A percentile compares a stretch with the other conserved stretches of the same genome.
Conservation (phyloP, 2,888 invertebrate genomes). For the Neoascia interrupta region DNA sequence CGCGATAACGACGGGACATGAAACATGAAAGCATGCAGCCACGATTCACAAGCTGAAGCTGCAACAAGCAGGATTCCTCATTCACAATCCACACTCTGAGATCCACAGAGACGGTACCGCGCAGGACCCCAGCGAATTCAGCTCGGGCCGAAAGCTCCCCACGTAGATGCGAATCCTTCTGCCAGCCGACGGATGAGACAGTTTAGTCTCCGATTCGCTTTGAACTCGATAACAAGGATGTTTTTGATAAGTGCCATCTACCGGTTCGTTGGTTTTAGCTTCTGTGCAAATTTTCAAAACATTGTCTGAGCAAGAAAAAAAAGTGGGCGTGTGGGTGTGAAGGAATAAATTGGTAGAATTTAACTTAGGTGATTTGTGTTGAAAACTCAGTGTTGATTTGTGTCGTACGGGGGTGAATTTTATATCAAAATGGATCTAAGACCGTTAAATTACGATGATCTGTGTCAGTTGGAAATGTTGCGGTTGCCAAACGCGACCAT, state of each 20-base stretch:
- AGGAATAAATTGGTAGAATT: neutral
- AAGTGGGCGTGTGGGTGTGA: slow-evolving; percentile 47
- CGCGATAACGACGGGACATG: slow-evolving; percentile 15
- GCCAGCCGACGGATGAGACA: slow-evolving; percentile 18
- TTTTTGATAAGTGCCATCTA: slow-evolving; percentile 24
- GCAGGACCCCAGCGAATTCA: too few relatives aligned
- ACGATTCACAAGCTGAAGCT: neutral
- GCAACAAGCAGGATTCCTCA: slow-evolving; percentile 37
- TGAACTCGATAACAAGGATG: slow-evolving; percentile 63
- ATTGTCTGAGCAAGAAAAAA: slow-evolving; percentile 27
- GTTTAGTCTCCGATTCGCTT: slow-evolving; percentile 62
- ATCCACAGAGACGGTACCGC: slow-evolving; percentile 36
- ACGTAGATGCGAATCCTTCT: slow-evolving; percentile 21
- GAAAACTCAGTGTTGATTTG: too few relatives aligned
- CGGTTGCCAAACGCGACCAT: slow-evolving; percentile 73
- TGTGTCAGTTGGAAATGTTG: slow-evolving; percentile 78
- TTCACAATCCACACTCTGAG: slow-evolving; percentile 25
- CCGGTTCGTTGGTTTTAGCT: slow-evolving; percentile 41
- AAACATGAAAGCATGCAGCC: slow-evolving; percentile 28
- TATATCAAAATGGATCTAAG: slow-evolving; percentile 75
- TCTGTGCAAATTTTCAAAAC: slow-evolving; percentile 55
- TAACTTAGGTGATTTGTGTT: neutral
- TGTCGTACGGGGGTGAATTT: slow-evolving; percentile 1
- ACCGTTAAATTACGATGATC: slow-evolving; percentile 78
- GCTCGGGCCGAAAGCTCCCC: slow-evolving; percentile 34